phyloP scores from a whole-genome alignment of 2,888 invertebrate species.

The Erebia palarica region DNA sequence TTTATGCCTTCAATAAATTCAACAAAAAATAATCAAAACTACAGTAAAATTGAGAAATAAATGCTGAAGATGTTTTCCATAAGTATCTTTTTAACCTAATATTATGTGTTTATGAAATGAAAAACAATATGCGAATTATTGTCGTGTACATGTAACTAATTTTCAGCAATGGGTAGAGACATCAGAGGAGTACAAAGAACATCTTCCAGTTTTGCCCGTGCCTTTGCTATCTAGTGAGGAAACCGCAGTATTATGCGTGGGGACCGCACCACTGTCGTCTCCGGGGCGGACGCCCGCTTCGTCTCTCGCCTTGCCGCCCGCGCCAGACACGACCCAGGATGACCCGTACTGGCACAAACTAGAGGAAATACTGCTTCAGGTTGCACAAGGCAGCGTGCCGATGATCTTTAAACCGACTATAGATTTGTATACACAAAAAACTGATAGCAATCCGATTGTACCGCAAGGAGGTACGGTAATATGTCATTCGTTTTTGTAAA shows the following conservation, averaged over 20 bases:
- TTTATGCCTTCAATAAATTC: neutral
- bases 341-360: constrained; percentile 85
- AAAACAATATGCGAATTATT: neutral
- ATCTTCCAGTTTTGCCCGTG: constrained; percentile 86
- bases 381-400: constrained; percentile 85
- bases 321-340: constrained; percentile 53
- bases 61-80: constrained; percentile 9
- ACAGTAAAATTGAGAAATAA: constrained; percentile 5
- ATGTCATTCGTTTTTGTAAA: neutral
- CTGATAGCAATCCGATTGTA: constrained; percentile 86
- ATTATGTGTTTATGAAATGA: neutral
- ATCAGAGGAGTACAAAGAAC: constrained; percentile 60
- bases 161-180: constrained; percentile 76
- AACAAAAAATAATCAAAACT: too few species aligned
- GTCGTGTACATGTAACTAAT: neutral
- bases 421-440: constrained; percentile 86
- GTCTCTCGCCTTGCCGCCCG: constrained; percentile 69
- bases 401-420: constrained; percentile 91
- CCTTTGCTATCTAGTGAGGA: constrained; percentile 87
- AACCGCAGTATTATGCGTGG: constrained; percentile 87
- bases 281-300: constrained; percentile 81
- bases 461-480: constrained; percentile 85
- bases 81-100: constrained; percentile 7
- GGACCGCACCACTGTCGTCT: constrained; percentile 80
- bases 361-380: constrained; percentile 89